Evolutionary conservation across 2,888 invertebrate species (phyloP).

Genomic region (Aphrophora alni): DNA sequence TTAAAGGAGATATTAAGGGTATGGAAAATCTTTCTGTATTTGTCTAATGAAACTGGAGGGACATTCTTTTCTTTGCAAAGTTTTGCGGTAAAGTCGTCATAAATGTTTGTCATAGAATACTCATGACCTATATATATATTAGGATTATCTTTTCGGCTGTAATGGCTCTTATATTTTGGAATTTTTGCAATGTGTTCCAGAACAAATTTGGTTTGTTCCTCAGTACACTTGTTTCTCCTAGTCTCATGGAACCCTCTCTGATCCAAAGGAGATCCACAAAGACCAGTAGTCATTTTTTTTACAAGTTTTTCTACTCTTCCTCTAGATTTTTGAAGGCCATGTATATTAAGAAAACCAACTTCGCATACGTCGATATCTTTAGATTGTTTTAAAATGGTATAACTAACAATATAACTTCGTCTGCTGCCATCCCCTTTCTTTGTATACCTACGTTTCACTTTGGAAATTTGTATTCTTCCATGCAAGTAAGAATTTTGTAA

Average conservation of each 20-base stretch:
- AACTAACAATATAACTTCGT: neutral
- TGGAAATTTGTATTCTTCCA: neutral
- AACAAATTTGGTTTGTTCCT: neutral
- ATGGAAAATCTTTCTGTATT: neutral
- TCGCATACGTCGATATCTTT: neutral
- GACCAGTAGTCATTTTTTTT: neutral
- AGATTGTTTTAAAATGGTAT: neutral
- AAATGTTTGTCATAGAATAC: neutral
- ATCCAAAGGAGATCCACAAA: neutral
- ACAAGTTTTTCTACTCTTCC: neutral
- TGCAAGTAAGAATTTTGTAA: neutral
- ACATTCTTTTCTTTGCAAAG: neutral
- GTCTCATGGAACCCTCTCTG: neutral
- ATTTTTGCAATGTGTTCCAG: neutral
- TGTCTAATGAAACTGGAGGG: neutral
- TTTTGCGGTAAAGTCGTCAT: neutral
- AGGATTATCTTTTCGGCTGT: neutral
- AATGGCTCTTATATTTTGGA: neutral
- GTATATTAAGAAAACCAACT: neutral
- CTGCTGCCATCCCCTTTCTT: too few relatives aligned
- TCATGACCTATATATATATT: neutral
- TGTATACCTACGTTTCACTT: neutral
- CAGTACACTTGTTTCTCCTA: neutral
- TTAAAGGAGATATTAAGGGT: neutral
- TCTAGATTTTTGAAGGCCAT: neutral